A percentile compares a stretch with the other conserved stretches of the same genome.
phyloP scores from a whole-genome alignment of 2,888 invertebrate genomes.

The Caradrina kadenii region DNA sequence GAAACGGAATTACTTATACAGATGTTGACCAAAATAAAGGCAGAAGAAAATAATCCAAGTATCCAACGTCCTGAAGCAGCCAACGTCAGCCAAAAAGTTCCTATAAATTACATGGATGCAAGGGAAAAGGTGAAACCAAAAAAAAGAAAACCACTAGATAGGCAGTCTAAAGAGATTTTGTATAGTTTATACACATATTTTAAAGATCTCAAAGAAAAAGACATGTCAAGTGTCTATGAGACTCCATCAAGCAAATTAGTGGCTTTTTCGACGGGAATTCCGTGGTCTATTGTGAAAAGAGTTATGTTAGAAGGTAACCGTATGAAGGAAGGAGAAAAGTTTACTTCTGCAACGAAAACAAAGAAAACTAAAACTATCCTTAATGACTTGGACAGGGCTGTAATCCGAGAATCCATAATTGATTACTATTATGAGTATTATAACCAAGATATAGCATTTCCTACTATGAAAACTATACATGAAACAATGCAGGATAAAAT shows the following conservation, averaged over 20 bases:
- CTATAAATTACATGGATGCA: constrained; percentile 16
- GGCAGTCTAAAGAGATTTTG: constrained; percentile 20
- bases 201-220: constrained; percentile 23
- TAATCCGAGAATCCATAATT: constrained; percentile 16
- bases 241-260: constrained; percentile 28
- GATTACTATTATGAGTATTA: constrained; percentile 29
- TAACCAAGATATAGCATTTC: constrained; percentile 21
- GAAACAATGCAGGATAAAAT: constrained; percentile 26
- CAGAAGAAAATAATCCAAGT: background rate
- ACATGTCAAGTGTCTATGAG: constrained; percentile 23
- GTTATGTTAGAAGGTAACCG: constrained; percentile 30
- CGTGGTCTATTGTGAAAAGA: constrained; percentile 27
- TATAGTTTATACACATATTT: constrained; percentile 25
- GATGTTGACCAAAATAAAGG: constrained; percentile 86
- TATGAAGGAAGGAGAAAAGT: constrained; percentile 20
- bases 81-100: constrained; percentile 1
- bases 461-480: constrained; percentile 4
- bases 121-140: constrained; percentile 12
- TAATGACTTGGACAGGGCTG: constrained; percentile 22
- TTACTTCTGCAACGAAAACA: constrained; percentile 4
- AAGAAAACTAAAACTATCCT: background rate
- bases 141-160: constrained; percentile 11
- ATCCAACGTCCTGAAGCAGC: background rate
- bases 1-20: constrained; percentile 98
- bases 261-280: constrained; percentile 19